Evolutionary conservation across 30 jellyfish, hydroid and myxozoan species (phyloP), one percentile per base, ranked within the genome.

Genomic region (Mastigias papua): DNA sequence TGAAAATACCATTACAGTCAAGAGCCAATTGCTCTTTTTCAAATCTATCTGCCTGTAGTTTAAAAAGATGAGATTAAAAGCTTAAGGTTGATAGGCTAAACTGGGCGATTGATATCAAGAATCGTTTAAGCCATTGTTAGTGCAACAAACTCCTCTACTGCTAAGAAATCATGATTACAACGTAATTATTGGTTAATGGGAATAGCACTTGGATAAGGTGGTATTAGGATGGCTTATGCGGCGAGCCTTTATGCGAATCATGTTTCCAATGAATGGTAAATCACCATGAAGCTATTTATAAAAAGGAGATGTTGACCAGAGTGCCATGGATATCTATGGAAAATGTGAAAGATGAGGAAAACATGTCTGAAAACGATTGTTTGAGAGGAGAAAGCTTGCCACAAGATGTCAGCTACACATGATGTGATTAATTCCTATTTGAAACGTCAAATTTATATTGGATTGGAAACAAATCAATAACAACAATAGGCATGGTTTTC

Each of bases 131-230:
- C 34, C 79, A 51, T 78, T 78, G 78, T 48, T 5, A 60, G 34
- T 22, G 37, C 30, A 60, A 78, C 88, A 73, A 78, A n/a, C 57
- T 60, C 75, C 42, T 23, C 67, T 57, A 78, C 76, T 78, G 88
- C 88, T 78, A 78, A 78, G 88, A 37, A 26, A 61, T 78, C 48
- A 61, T 31, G 79, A 78, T 58, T 78, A 50, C 88, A 57, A 48
- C 65, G 78, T 78, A 78, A 78, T 78, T 78, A 78, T 78, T 23
- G 65, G 75, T 49, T 78, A 78, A 78, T 78, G 88, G 88, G 88
- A 78, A 78, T 60, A 78, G 88, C 88, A 78, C 88, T 57, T 51
- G 88, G 88, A 78, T 78, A 34, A 54, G 64, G 78, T 49, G 65
- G 76, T 20, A 34, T 78, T 78, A 78, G 78, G 57, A 20, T 33